A percentile compares a stretch with the other conserved stretches of the same genome.
Conservation (phyloP, 2,797 vertebrate genomes). For the Anguilla obscura region DNA sequence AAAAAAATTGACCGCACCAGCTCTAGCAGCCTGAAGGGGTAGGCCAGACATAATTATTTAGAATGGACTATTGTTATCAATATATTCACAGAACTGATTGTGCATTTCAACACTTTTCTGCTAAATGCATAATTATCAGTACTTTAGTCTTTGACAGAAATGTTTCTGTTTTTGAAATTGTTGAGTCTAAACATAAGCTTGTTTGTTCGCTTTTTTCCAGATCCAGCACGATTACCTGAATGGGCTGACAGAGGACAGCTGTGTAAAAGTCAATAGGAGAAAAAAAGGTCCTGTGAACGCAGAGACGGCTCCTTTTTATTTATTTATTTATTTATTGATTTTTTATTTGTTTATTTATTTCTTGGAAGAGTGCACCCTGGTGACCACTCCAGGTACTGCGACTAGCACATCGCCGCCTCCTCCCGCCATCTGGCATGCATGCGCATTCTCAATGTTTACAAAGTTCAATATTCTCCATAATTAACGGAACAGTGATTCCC, state of each 20-base stretch:
- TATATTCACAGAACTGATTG: not conserved
- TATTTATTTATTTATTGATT: not conserved
- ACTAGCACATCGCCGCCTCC: slow-evolving; percentile 27
- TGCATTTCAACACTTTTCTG: not conserved
- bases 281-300: not conserved
- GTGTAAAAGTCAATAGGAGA: not conserved
- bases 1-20: not conserved
- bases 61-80: not conserved
- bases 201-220: not conserved
- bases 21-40: not conserved
- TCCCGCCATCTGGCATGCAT: slow-evolving; percentile 37
- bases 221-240: not conserved
- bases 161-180: not conserved
- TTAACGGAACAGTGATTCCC: slow-evolving; percentile 54
- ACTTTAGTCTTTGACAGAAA: not conserved
- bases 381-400: slow-evolving; percentile 45
- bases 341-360: not conserved
- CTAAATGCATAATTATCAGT: not conserved
- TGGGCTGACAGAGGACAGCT: not conserved
- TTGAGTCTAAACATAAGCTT: not conserved
- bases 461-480: slow-evolving; percentile 52
- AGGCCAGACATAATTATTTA: not conserved
- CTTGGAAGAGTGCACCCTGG: not conserved
- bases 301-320: not conserved
- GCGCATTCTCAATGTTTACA: slow-evolving; percentile 40